Conservation (phyloP, 2,113 vertebrate genomes). For the Acrocephalus kingi region DNA sequence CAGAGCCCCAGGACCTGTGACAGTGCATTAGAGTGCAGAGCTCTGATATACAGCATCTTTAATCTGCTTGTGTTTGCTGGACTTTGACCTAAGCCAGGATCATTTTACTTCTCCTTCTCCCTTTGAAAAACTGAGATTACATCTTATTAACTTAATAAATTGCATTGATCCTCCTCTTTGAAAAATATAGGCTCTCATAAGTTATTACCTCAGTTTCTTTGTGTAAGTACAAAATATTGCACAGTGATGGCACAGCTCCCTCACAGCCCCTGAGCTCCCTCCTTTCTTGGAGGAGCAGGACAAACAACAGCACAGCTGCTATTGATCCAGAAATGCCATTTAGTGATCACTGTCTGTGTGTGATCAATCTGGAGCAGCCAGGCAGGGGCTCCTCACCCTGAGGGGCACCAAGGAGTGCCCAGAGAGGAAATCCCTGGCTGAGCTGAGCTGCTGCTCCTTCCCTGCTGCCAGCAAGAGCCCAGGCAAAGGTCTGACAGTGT, state of each 20-base stretch:
- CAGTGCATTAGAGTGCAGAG: neutral
- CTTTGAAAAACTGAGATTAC: neutral
- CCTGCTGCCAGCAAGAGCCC: neutral
- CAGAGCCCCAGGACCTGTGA: neutral
- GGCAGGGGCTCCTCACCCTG: neutral
- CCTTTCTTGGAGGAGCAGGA: neutral
- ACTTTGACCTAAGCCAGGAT: neutral
- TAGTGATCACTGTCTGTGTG: neutral
- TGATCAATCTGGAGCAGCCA: neutral
- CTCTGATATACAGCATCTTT: neutral
- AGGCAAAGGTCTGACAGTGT: too few species aligned
- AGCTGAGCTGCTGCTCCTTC: neutral
- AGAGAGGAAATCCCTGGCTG: neutral
- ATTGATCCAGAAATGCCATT: neutral
- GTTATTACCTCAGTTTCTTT: neutral
- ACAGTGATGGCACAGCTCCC: neutral
- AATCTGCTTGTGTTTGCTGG: neutral
- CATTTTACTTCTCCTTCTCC: neutral
- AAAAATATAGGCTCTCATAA: neutral
- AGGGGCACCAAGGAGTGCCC: neutral
- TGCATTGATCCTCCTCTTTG: neutral
- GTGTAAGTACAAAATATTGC: neutral
- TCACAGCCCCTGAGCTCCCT: neutral
- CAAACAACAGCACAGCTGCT: neutral
- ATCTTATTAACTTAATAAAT: neutral